Percentiles rank a stretch among this genome's conserved stretches.
Conservation (phyloP, 2,888 invertebrate genomes). For the Heliconius ethilla region DNA sequence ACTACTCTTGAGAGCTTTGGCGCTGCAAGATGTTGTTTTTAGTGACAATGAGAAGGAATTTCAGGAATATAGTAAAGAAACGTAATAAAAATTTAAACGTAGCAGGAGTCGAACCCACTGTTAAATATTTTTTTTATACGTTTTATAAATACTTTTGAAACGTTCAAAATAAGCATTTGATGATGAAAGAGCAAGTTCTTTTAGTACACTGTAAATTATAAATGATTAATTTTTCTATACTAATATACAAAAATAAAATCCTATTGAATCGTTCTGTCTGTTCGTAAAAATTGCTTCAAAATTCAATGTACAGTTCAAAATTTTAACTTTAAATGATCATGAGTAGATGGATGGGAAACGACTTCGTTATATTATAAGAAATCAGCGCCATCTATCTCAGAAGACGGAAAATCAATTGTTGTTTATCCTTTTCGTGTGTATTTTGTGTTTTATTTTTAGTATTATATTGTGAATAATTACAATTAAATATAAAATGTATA, state of each 20-base stretch:
- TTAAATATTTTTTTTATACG: no score
- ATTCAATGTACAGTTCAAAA: no score
- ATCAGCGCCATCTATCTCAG: background rate
- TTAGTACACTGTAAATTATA: background rate
- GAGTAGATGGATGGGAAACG: background rate
- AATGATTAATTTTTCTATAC: background rate
- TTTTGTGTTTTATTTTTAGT: background rate
- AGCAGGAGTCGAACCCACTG: background rate
- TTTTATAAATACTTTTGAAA: no score
- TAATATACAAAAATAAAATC: no score
- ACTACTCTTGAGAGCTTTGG: constrained; percentile 61
- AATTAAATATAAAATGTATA: no score
- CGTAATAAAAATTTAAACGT: background rate
- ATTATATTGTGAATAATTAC: background rate
- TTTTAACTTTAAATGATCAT: background rate
- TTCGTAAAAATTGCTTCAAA: no score
- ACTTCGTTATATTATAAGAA: background rate
- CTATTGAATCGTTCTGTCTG: no score
- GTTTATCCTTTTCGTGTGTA: background rate
- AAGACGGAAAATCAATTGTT: background rate
- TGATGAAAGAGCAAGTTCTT: background rate
- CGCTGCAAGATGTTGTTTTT: constrained; percentile 64
- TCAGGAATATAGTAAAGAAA: background rate
- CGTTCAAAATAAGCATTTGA: no score
- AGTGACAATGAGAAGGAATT: constrained; percentile 27